These are phyloP conservation scores for Elymnias hypermnestra DNA, from an alignment of 1,140 invertebrate species.

Conservation along the genomic window DNA sequence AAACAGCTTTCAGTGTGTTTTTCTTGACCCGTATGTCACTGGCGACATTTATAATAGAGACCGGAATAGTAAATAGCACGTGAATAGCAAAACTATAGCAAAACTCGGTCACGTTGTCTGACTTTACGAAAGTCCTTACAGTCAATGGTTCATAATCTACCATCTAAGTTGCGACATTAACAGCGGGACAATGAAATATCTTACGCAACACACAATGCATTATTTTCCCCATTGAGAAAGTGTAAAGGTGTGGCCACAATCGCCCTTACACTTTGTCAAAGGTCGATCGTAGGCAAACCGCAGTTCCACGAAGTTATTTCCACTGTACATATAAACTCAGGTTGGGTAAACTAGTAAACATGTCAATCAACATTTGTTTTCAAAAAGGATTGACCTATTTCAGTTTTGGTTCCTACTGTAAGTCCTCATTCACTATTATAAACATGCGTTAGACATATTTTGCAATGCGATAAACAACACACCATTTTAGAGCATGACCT, in stretches of 20 bases:
- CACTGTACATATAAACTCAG: conserved; percentile 21
- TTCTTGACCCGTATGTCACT: no score
- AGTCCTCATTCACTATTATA: conserved; percentile 8
- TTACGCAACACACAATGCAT: conserved; percentile 8
- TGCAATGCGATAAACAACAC: conserved; percentile 11
- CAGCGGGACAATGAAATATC: conserved; percentile 18
- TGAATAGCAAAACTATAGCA: conserved; percentile 24
- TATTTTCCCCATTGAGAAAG: conserved; percentile 5
- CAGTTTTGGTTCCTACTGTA: conserved; percentile 24
- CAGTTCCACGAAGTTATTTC: conserved; percentile 5
- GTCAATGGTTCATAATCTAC: conserved; percentile 18
- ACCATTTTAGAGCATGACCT: conserved; percentile 13
- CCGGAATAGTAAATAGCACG: conserved; percentile 33
- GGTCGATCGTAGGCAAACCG: conserved; percentile 7
- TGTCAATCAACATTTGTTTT: conserved; percentile 10
- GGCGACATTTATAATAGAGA: conserved; percentile 26
- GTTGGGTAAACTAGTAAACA: conserved; percentile 23
- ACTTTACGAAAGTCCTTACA: conserved; percentile 27
- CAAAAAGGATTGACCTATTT: conserved; percentile 13
- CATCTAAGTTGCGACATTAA: conserved; percentile 19
- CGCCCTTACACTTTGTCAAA: neutral
- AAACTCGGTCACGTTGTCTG: conserved; percentile 23
- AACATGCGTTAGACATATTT: conserved; percentile 10
- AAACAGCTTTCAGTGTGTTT: no score
- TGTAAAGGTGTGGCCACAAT: conserved; percentile 9